Base-by-base conservation (phyloP, 2,797 vertebrate genomes). In the Spinus olivaceus region DNA sequence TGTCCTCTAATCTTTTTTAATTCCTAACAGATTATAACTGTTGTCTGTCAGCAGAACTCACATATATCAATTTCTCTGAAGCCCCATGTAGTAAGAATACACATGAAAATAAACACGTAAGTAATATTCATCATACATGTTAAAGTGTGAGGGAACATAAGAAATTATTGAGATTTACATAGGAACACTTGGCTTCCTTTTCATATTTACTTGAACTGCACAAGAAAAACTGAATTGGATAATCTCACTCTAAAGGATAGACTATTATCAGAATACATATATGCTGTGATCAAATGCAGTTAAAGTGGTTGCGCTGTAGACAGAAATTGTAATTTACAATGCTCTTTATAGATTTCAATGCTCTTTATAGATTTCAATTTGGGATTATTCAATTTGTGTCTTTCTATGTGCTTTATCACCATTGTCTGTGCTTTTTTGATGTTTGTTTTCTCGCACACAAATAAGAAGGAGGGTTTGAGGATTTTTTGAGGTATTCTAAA, bases 21-120 rank as follows among this genome's bases (percentile, higher is more conserved):
- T 94, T 94, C 56, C 49, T 61, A 73, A 65, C 60, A 96, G 81
- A 95, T 80, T 93, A 64, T 81, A 89, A 61, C 64, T 89, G 42
- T 60, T 78, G 20, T 70, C 59, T 93, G 44, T 81, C 64, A 92
- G 37, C 81, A 82, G 22, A 83, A 56, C 6, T 51, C 41, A 81
- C 28, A 73, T 56, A 57, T 60, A 88, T 59, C 28, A 67, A 33
- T 72, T 84, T 70, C 25, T 61, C 39, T 57, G 41, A 90, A 72
- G 12, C 14, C 2, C 23, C 41, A 4, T 30, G 8, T 50, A 53
- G 21, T 79, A 60, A 56, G 18, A 79, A 54, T 57, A 73, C 37
- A 69, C 4, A n/a, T 19, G 14, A 63, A 90, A 81, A 74, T 16
- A 87, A 44, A 0, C 4, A 39, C 14, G 65, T 79, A 17, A 41